These are phyloP conservation scores for Paracyprichromis sp. DNA, from an alignment of 2,113 vertebrate genomes.

Conservation along the genomic window DNA sequence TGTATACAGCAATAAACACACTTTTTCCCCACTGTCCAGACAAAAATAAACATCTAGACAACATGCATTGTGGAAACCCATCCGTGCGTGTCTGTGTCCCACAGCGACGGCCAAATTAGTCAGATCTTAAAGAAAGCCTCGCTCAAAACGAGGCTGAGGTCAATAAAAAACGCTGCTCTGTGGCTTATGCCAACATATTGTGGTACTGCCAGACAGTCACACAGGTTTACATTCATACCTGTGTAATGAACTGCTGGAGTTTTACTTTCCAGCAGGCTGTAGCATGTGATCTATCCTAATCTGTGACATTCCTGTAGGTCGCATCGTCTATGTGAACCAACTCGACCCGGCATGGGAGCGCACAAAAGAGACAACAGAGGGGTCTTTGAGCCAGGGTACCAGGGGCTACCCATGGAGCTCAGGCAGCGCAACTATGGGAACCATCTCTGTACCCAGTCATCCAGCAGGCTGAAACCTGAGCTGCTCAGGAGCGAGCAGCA, in stretches of 20 bases:
- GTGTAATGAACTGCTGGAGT: constrained; percentile 70
- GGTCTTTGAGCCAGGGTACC: constrained; percentile 63
- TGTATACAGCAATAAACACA: background rate
- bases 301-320: constrained; percentile 60
- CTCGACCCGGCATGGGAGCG: background rate
- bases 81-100: background rate
- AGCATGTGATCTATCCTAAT: constrained; percentile 70
- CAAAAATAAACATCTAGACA: constrained; percentile 4
- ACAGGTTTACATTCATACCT: constrained; percentile 70
- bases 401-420: constrained; percentile 41
- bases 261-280: constrained; percentile 33
- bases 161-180: constrained; percentile 16
- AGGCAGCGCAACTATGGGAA: constrained; percentile 73
- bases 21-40: background rate
- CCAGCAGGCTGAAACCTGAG: constrained; percentile 59
- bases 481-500: constrained; percentile 33
- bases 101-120: background rate
- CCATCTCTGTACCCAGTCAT: constrained; percentile 51
- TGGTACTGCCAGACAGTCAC: constrained; percentile 71
- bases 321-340: constrained; percentile 52
- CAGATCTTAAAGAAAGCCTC: constrained; percentile 2
- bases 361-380: constrained; percentile 61
- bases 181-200: constrained; percentile 1
- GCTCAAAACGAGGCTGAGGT: background rate
- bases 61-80: background rate